Base-by-base conservation (phyloP, 2,113 vertebrate species). In the Lycaon pictus region DNA sequence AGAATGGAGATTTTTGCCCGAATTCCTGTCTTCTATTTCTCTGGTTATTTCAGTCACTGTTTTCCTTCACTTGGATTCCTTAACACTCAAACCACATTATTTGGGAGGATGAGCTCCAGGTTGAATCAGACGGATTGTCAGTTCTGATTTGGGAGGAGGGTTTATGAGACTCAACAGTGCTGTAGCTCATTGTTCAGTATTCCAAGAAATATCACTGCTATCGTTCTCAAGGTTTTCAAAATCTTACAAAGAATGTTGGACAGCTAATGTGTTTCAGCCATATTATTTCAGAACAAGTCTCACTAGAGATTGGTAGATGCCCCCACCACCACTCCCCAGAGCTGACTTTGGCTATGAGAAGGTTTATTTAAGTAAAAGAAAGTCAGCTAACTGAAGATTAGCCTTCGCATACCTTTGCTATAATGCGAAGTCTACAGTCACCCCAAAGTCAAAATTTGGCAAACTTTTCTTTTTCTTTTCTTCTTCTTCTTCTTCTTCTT, bases 121-220 rank as follows among this genome's bases (percentile, higher is more conserved):
- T 88, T 95, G 80, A 92, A 88, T 97, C 79, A 86, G 87, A 87
- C 67, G 48, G 74, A 69, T 48, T 96, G 93, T 98, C 95, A 97
- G 8, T 94, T 94, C 77, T 88, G 65, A 95, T 98, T 95, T 97
- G 95, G 55, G 60, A 88, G 72, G 88, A 95, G 95, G 9, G 93
- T 76, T 93, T 48, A 37, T 90, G 92, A 96, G 90, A 85, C 4
- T 35, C 55, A 90, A 11, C 97, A 90, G 96, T 29, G 60, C 81
- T 84, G 7, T n/a, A 37, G 55, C 37, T 87, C 81, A 63, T 82
- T 95, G 90, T 56, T 85, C 13, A 43, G 55, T 82, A 60, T 96
- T 97, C 88, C 29, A 88, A 77, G 55, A 90, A 88, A 82, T 94
- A 88, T 10, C 55, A 88, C 9, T 86, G 55, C 60, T 88, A 69